These are phyloP conservation scores for Grammomys dolichurus DNA, from an alignment of 2,113 vertebrate species.

Conservation along the genomic window DNA sequence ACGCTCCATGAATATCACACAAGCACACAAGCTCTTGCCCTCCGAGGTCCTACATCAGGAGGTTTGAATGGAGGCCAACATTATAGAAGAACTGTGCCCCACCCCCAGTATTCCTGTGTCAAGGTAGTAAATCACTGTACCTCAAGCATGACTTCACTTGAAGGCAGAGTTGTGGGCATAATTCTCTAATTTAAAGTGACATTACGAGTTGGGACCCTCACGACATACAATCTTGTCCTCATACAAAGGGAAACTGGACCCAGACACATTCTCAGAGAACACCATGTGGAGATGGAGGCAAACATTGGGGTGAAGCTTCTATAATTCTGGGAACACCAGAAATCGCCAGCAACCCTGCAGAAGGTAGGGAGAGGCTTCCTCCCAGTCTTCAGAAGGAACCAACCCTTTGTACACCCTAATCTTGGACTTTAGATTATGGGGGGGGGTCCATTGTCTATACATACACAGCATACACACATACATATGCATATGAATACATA, in stretches of 20 bases:
- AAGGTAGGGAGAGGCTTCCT: not conserved
- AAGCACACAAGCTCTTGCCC: not conserved
- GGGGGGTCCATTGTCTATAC: not conserved
- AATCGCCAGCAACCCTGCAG: not conserved
- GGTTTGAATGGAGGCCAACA: not conserved
- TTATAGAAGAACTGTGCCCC: not conserved
- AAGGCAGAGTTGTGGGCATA: not conserved
- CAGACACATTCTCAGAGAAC: not conserved
- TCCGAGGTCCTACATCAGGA: not conserved
- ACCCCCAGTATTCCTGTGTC: not conserved
- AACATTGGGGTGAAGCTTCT: not conserved
- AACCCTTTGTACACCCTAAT: not conserved
- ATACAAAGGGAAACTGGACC: not conserved
- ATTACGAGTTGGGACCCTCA: not conserved
- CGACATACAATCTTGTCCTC: not conserved
- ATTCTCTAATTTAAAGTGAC: not conserved
- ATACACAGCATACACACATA: not conserved
- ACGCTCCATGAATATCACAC: too few species aligned
- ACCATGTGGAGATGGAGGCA: not conserved
- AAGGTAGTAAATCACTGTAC: not conserved
- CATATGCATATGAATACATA: not conserved
- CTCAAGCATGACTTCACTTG: slow-evolving; percentile 18
- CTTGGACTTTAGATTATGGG: not conserved
- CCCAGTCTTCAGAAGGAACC: not conserved
- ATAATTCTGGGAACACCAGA: not conserved